A percentile compares a stretch with the other conserved stretches of the same genome.
These are phyloP conservation scores for Nymphicus hollandicus DNA, from an alignment of 2,113 vertebrate species.

Conservation along the genomic window DNA sequence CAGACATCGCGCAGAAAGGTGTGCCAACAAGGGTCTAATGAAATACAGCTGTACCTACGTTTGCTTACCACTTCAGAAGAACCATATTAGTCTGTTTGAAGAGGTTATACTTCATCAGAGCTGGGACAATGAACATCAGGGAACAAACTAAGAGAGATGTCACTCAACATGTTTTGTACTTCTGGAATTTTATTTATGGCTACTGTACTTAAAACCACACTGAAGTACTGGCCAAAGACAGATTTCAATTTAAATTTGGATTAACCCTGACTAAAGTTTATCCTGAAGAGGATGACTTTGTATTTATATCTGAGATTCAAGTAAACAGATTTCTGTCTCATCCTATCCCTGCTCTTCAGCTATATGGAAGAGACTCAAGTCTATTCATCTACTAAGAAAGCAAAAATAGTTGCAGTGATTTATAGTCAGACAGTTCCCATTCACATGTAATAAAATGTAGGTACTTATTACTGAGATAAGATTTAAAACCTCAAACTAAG, in stretches of 20 bases:
- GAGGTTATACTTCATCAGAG: background rate
- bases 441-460: slow-evolving; percentile 36
- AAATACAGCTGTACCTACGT: background rate
- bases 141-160: background rate
- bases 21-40: background rate
- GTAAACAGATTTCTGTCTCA: background rate
- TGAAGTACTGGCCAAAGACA: slow-evolving; percentile 6
- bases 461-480: slow-evolving; percentile 40
- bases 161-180: background rate
- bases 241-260: slow-evolving; percentile 39
- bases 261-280: slow-evolving; percentile 38
- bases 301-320: background rate
- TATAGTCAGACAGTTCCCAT: background rate
- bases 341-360: background rate
- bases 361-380: background rate
- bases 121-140: background rate
- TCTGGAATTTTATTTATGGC: slow-evolving; percentile 24
- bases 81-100: background rate
- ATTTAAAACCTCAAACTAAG: slow-evolving; percentile 16
- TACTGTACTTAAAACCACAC: background rate
- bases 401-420: background rate
- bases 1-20: background rate
- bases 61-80: background rate
- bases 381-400: background rate
- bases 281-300: background rate